A percentile compares a stretch with the other conserved stretches of the same genome.
These are phyloP conservation scores for Pinna nobilis DNA, from an alignment of 1,140 invertebrate species.

Conservation along the genomic window DNA sequence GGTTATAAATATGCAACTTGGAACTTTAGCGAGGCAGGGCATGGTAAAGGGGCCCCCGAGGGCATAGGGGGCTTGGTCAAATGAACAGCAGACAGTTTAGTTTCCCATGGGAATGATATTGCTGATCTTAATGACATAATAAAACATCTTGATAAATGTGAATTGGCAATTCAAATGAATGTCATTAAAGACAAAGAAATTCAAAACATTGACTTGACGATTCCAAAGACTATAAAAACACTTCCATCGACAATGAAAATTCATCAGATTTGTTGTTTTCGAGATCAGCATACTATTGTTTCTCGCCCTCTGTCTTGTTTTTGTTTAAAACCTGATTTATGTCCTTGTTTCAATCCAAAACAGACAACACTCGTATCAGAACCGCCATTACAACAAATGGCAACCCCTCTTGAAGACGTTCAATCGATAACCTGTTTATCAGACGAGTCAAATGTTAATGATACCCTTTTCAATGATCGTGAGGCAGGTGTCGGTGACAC, in stretches of 20 bases:
- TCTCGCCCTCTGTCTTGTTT: too few relatives aligned
- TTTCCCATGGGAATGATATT: conserved; percentile 14
- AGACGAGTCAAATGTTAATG: too few relatives aligned
- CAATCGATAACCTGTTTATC: too few relatives aligned
- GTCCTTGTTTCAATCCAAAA: too few relatives aligned
- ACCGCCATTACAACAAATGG: too few relatives aligned
- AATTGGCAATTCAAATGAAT: conserved; percentile 3
- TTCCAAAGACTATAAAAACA: background rate
- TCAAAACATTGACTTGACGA: background rate
- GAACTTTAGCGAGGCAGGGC: conserved; percentile 73
- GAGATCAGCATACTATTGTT: too few relatives aligned
- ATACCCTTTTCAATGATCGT: too few relatives aligned
- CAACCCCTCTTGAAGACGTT: too few relatives aligned
- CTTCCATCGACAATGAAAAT: conserved; percentile 33
- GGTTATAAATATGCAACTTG: conserved; percentile 53
- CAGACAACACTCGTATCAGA: too few relatives aligned
- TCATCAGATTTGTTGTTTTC: conserved; percentile 26
- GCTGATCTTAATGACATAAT: conserved; percentile 1
- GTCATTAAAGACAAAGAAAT: conserved; percentile 5
- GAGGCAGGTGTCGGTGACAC: too few relatives aligned
- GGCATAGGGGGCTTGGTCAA: conserved; percentile 74
- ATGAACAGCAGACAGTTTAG: conserved; percentile 49
- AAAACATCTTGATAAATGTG: background rate
- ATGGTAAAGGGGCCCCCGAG: conserved; percentile 75
- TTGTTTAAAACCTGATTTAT: too few relatives aligned